Base-by-base conservation (phyloP, 1,140 invertebrate genomes). In the Drosophila quadrilineata region DNA sequence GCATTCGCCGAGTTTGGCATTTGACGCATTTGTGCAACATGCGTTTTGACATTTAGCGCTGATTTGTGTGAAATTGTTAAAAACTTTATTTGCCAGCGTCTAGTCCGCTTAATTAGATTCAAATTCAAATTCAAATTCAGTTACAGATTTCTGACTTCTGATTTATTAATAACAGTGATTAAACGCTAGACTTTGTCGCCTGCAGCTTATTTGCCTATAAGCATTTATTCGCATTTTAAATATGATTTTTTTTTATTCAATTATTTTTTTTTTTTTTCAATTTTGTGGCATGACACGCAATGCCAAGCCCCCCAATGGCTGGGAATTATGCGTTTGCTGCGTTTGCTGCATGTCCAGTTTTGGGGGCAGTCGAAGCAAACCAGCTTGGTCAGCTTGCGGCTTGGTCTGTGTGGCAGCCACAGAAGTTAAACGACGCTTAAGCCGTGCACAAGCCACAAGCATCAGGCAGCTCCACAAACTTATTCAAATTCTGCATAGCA, bases 1-100 rank as follows among this genome's bases (percentile, higher is more conserved):
- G 29, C 59, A 35, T 50, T 86, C 50, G 71, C 67, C 63, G 54
- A 71, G 70, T 85, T 67, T 75, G 79, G 77, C 77, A 85, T 85
- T 85, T 84, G 74, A 85, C 73, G 79, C 70, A 85, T 84, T 85
- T 84, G 79, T 84, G 79, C 80, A 85, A 86, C 79, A 85, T 86
- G 79, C 80, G 71, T 85, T 85, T 85, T 85, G 79, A 85, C 79
- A 85, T 85, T 85, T 85, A 75, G 72, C 65, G 79, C 74, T 85
- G 79, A 85, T 85, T 85, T 85, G 79, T 85, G 79, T 85, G 75
- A 85, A 85, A 85, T 85, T 85, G 57, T 58, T 46, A 56, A 41
- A 54, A 48, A 63, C 35, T 35, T 14, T 19, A 49, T 68, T 29
- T 22, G 38, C 26, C 36, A 54, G 36, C 28, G 5, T 26, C 33